A percentile compares a stretch with the other conserved stretches of the same genome.
Evolutionary conservation across 2,797 vertebrate genomes (phyloP).

Genomic region (Morus bassanus): DNA sequence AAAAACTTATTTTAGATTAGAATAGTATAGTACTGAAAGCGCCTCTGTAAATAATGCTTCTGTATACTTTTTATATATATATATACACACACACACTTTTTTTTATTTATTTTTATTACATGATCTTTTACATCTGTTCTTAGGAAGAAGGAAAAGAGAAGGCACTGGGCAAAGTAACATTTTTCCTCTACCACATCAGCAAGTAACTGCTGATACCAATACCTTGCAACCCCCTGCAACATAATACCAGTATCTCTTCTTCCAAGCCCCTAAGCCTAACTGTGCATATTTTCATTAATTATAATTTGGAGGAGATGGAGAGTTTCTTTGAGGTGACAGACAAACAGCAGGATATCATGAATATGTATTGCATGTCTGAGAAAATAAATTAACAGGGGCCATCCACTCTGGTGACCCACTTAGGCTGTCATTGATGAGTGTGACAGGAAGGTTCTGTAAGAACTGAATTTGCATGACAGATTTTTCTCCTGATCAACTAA

Average conservation of each 20-base stretch:
- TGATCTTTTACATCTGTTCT: not conserved
- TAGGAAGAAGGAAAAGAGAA: not conserved
- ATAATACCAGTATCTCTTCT: slow-evolving; percentile 51
- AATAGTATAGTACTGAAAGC: not conserved
- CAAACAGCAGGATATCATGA: slow-evolving; percentile 97
- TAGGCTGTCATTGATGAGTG: slow-evolving; percentile 90
- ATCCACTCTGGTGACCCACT: slow-evolving; percentile 93
- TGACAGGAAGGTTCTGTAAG: slow-evolving; percentile 87
- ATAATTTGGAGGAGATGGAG: slow-evolving; percentile 85
- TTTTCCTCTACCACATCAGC: not conserved
- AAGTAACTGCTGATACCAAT: slow-evolving; percentile 42
- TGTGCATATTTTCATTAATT: slow-evolving; percentile 81
- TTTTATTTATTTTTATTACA: not conserved
- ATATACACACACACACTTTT: too few species aligned
- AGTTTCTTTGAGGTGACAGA: slow-evolving; percentile 93
- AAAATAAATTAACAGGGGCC: slow-evolving; percentile 96
- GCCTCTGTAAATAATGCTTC: not conserved
- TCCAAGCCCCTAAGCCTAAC: slow-evolving; percentile 46
- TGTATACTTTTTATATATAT: not conserved
- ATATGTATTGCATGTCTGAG: slow-evolving; percentile 91
- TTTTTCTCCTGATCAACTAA: slow-evolving; percentile 76
- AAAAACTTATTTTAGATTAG: not conserved
- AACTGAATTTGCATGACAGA: slow-evolving; percentile 82
- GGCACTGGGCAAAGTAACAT: not conserved
- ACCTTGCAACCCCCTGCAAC: not conserved